Percentiles rank a stretch among this genome's conserved stretches.
Conservation (phyloP, 2,888 invertebrate species). For the Macropis europaea region DNA sequence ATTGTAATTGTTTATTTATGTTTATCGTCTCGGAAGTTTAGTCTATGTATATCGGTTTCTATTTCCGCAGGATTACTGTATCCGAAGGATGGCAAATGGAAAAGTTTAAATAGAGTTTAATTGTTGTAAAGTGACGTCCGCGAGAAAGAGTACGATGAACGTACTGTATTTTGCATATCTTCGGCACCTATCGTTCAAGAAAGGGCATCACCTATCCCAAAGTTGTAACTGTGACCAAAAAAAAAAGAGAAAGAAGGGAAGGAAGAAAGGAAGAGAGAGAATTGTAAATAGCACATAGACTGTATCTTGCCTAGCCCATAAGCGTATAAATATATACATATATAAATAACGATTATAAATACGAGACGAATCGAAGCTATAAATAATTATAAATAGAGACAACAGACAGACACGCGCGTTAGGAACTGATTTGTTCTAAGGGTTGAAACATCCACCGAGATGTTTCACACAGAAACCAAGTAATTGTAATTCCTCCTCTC, state of each 20-base stretch:
- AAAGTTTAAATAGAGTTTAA: too few relatives aligned
- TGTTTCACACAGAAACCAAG: conserved; percentile 59
- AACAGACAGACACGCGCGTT: conserved; percentile 3
- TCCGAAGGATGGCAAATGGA: too few relatives aligned
- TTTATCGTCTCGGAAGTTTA: too few relatives aligned
- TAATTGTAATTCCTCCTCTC: conserved; percentile 63
- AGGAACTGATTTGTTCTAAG: conserved; percentile 20
- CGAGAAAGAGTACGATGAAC: conserved; percentile 51
- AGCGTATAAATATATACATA: conserved; percentile 68
- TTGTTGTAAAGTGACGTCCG: conserved; percentile 36
- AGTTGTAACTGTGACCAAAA: conserved; percentile 73
- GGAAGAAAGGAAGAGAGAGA: conserved; percentile 56
- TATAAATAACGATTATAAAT: too few relatives aligned
- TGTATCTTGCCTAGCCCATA: conserved; percentile 68
- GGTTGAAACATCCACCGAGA: conserved; percentile 32
- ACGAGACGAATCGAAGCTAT: conserved; percentile 58
- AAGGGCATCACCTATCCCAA: conserved; percentile 48
- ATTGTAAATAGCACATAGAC: conserved; percentile 72
- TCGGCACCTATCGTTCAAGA: conserved; percentile 62
- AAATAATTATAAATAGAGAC: conserved; percentile 68
- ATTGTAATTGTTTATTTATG: neutral
- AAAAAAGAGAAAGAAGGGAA: conserved; percentile 27
- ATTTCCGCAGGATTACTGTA: too few relatives aligned
- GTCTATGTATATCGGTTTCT: too few relatives aligned
- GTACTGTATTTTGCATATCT: conserved; percentile 70